These are phyloP conservation scores for Scrobipalpa costella DNA, from an alignment of 2,888 invertebrate species.

Conservation along the genomic window DNA sequence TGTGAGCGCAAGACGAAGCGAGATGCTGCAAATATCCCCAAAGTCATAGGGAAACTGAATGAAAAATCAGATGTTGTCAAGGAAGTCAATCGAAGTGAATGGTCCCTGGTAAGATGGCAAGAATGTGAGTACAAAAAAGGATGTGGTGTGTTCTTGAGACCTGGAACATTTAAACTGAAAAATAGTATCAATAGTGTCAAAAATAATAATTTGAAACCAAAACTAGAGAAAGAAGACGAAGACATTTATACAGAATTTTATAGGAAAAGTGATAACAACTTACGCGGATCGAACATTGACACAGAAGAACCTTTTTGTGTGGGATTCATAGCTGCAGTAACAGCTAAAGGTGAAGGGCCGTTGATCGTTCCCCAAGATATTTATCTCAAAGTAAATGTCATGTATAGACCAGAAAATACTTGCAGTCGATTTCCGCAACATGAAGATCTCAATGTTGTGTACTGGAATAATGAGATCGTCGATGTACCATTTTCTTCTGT, in stretches of 20 bases:
- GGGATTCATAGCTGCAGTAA: conserved; percentile 85
- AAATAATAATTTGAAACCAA: conserved; percentile 48
- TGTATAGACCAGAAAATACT: conserved; percentile 90
- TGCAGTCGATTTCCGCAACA: conserved; percentile 82
- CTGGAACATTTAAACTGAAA: conserved; percentile 83
- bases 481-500: conserved; percentile 82
- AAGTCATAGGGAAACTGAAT: conserved; percentile 66
- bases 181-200: conserved; percentile 45
- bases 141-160: conserved; percentile 85
- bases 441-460: conserved; percentile 86
- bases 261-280: conserved; percentile 85
- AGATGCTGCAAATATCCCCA: conserved; percentile 69
- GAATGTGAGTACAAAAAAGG: conserved; percentile 84
- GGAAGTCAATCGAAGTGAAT: conserved; percentile 66
- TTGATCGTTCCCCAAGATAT: conserved; percentile 81
- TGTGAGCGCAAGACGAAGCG: conserved; percentile 76
- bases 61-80: conserved; percentile 60
- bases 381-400: conserved; percentile 83
- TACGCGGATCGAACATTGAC: conserved; percentile 86
- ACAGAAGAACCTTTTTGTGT: conserved; percentile 89
- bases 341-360: conserved; percentile 74
- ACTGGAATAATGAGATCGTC: conserved; percentile 88
- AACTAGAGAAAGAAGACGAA: conserved; percentile 83
- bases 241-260: conserved; percentile 90
- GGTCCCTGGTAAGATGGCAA: conserved; percentile 80